Conservation (phyloP, 2,888 invertebrate genomes). For the Epirrita christyi region DNA sequence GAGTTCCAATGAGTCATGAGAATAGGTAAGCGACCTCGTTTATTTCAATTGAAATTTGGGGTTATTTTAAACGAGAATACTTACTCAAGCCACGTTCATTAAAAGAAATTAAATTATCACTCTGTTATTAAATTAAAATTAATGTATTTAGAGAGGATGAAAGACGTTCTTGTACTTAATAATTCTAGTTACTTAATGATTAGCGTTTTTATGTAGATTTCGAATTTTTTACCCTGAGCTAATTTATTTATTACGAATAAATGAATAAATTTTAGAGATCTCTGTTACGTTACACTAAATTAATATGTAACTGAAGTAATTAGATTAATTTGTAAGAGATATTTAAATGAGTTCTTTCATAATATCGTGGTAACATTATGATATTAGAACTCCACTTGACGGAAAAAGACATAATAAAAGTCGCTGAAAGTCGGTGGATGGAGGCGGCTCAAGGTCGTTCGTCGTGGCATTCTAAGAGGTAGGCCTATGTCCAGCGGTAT, state of each 20-base stretch:
- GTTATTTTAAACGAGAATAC: conserved; percentile 26
- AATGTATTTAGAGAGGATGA: conserved; percentile 18
- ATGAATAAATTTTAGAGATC: not conserved
- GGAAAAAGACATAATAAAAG: too few relatives aligned
- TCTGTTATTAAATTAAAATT: conserved; percentile 29
- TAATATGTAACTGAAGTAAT: too few relatives aligned
- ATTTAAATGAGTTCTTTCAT: too few relatives aligned
- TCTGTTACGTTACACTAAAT: too few relatives aligned
- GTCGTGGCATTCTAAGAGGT: too few relatives aligned
- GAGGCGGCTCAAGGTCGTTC: too few relatives aligned
- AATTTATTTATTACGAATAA: conserved; percentile 10
- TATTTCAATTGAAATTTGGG: not conserved
- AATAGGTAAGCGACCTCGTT: not conserved
- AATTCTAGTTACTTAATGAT: conserved; percentile 40
- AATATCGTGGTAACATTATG: too few relatives aligned
- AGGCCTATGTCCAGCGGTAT: too few relatives aligned
- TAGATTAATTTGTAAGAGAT: too few relatives aligned
- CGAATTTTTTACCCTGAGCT: conserved; percentile 20
- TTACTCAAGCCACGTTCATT: conserved; percentile 41
- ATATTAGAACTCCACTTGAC: too few relatives aligned
- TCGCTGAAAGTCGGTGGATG: too few relatives aligned
- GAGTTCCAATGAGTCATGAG: too few relatives aligned
- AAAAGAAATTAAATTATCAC: conserved; percentile 48
- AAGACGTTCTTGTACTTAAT: conserved; percentile 32
- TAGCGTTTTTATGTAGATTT: conserved; percentile 47